Percentiles rank a stretch among this genome's conserved stretches.
These are phyloP conservation scores for Cryptotermes secundus DNA, from an alignment of 1,140 invertebrate genomes.

Conservation along the genomic window DNA sequence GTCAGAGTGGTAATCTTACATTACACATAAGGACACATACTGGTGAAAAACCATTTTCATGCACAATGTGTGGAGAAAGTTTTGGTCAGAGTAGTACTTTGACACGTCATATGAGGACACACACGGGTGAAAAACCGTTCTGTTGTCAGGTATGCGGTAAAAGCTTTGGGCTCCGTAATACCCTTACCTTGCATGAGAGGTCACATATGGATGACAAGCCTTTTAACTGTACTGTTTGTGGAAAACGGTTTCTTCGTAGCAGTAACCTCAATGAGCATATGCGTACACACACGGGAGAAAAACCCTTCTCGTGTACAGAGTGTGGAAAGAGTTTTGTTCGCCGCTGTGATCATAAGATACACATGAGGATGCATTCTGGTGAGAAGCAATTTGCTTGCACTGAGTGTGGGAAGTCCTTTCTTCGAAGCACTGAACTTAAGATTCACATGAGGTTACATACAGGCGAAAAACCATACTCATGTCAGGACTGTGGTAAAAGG, in stretches of 20 bases:
- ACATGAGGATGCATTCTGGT: conserved; percentile 52
- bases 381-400: conserved; percentile 52
- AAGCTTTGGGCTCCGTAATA: background rate
- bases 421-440: conserved; percentile 52
- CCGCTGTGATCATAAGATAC: conserved; percentile 45
- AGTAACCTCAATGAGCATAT: conserved; percentile 22
- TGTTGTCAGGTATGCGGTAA: background rate
- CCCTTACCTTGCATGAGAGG: background rate
- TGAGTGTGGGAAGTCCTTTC: conserved; percentile 65
- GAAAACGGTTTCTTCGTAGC: background rate
- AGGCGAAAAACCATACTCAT: conserved; percentile 59
- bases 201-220: conserved; percentile 22
- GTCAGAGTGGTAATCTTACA: background rate
- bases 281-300: conserved; percentile 59
- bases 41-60: conserved; percentile 18
- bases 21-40: conserved; percentile 21
- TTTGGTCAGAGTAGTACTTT: background rate
- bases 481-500: conserved; percentile 60
- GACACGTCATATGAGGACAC: background rate
- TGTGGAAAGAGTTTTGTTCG: conserved; percentile 55
- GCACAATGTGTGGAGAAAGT: background rate
- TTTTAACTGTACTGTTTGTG: conserved; percentile 20
- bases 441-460: conserved; percentile 64
- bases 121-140: conserved; percentile 24
- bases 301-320: conserved; percentile 54